A percentile compares a stretch with the other conserved stretches of the same genome.
Evolutionary conservation across 2,888 invertebrate species (phyloP).

Genomic region (Mayetiola destructor): DNA sequence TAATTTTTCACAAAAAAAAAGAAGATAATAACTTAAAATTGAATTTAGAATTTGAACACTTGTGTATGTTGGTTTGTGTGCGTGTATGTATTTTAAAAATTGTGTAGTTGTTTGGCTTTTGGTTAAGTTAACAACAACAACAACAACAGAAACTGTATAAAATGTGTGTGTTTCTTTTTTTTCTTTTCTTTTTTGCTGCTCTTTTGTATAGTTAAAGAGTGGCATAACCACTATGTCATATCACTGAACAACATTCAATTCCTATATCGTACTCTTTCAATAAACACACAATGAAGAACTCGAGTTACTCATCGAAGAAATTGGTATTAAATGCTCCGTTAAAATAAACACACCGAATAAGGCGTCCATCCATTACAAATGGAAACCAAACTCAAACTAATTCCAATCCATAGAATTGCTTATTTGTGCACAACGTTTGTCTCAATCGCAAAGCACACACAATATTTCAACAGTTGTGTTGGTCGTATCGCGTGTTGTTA

Average conservation of each 20-base stretch:
- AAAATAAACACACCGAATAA: background rate
- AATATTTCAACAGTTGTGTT: conserved; percentile 3
- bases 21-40: too few relatives aligned
- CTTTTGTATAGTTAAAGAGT: background rate
- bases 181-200: background rate
- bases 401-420: background rate
- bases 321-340: too few relatives aligned
- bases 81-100: too few relatives aligned
- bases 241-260: background rate
- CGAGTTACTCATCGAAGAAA: conserved; percentile 11
- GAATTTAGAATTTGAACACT: too few relatives aligned
- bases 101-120: too few relatives aligned
- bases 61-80: background rate
- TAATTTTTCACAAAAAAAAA: too few relatives aligned
- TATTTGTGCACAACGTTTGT: conserved; percentile 2
- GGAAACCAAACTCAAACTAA: conserved; percentile 10
- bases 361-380: conserved; percentile 10
- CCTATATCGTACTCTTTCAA: background rate
- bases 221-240: background rate
- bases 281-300: too few relatives aligned
- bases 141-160: background rate
- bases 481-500: background rate
- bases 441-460: too few relatives aligned
- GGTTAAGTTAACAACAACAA: background rate
- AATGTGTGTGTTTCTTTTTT: background rate